Evolutionary conservation across 2,888 invertebrate species (phyloP).

Genomic region (Gastracanthus pulcherrimus): DNA sequence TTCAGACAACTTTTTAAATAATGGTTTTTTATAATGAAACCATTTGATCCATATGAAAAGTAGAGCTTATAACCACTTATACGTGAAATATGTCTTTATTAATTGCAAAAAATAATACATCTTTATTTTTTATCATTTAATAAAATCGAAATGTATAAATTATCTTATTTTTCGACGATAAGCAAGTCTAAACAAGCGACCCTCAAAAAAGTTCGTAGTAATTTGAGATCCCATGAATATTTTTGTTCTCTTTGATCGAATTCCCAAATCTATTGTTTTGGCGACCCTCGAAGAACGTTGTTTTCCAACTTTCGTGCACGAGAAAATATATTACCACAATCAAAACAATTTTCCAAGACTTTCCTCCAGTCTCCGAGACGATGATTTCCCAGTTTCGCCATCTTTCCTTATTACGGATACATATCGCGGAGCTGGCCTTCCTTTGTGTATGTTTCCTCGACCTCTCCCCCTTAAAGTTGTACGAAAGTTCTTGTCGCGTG

Average conservation of each 20-base stretch:
- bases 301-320: conserved; percentile 9
- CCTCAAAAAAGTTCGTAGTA: neutral
- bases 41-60: too few relatives aligned
- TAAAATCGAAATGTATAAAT: too few relatives aligned
- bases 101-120: too few relatives aligned
- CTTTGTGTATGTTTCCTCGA: conserved; percentile 40
- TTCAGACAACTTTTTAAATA: too few relatives aligned
- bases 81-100: too few relatives aligned
- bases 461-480: conserved; percentile 12
- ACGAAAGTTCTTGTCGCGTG: conserved; percentile 33
- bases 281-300: neutral
- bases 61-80: too few relatives aligned
- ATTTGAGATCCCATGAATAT: neutral
- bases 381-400: conserved; percentile 36
- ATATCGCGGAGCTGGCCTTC: conserved; percentile 33
- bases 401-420: conserved; percentile 33
- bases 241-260: neutral
- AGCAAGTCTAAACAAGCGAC: too few relatives aligned
- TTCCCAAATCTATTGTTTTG: neutral
- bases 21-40: too few relatives aligned
- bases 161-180: too few relatives aligned
- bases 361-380: neutral
- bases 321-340: conserved; percentile 22
- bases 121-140: too few relatives aligned
- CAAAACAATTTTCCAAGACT: conserved; percentile 16